Base-by-base conservation (phyloP, 2,888 invertebrate genomes). In the Volucella inanis region DNA sequence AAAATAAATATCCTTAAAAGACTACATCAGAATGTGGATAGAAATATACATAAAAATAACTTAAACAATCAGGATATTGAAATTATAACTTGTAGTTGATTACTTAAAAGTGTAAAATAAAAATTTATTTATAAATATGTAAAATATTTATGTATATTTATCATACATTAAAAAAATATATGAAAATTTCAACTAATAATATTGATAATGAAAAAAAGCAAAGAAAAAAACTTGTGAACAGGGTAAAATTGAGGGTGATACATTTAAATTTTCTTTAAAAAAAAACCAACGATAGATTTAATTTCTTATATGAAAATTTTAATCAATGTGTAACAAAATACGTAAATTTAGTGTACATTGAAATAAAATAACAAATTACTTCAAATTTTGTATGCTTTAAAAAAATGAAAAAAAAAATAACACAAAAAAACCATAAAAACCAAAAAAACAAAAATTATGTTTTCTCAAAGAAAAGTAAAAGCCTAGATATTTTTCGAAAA, bases 191-290 rank as follows among this genome's bases (percentile, higher is more conserved):
- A 71, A 77, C 72, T 31, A 31, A 31, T 31, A 31, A 4, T 31
- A 31, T 3, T 22, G 18, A 71, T 64, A 71, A 55, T 45, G 50
- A 67, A 57, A 67, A 65, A 74, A 39, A 4, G 31, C 31, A 31
- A 31, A 31, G 31, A 54, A 41, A 67, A 65, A 75, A 45, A 70
- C 59, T 82, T 82, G 76, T 82, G 76, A 77, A 82, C 82, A 82
- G 82, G 82, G 82, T 82, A 82, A 77, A 82, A 77, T 82, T 67
- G 82, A 77, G 82, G 82, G 82, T 82, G 82, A 82, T 82, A 82
- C 54, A 72, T 82, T 71, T 65, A 52, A 52, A 76, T 45, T 82
- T 72, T 77, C 61, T 62, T 82, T 70, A 22, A 22, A 22, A 22
- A 22, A 22, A 75, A 81, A 81, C 76, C 70, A 77, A 72, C 82